A percentile compares a stretch with the other conserved stretches of the same genome.
phyloP scores from a whole-genome alignment of 2,113 vertebrate genomes.

The Vimba vimba region DNA sequence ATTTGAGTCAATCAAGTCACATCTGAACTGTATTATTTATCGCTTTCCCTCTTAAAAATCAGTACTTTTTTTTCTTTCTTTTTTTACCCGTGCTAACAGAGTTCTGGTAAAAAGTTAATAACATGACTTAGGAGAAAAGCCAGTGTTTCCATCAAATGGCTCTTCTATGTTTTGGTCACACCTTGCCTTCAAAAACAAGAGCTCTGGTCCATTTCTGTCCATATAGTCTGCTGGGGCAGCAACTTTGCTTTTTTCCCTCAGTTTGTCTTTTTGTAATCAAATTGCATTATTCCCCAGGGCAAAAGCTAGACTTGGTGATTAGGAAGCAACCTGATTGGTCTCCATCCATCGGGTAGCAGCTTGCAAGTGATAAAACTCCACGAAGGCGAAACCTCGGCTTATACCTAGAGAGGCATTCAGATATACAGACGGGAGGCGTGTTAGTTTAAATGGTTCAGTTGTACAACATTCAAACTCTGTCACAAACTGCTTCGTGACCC shows the following conservation, averaged over 20 bases:
- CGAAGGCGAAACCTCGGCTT: conserved; percentile 99
- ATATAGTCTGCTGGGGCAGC: conserved; percentile 51
- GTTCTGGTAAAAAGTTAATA: neutral
- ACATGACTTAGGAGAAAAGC: conserved; percentile 13
- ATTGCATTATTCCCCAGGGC: conserved; percentile 77
- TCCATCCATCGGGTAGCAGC: conserved; percentile 99
- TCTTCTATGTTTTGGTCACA: conserved; percentile 47
- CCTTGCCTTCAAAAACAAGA: conserved; percentile 56
- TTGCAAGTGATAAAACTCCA: conserved; percentile 99
- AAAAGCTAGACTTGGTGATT: conserved; percentile 98
- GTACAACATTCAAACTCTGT: conserved; percentile 97
- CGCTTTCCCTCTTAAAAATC: neutral
- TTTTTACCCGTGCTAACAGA: neutral
- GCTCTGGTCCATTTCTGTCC: conserved; percentile 46
- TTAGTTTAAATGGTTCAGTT: conserved; percentile 98
- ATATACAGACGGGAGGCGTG: conserved; percentile 99
- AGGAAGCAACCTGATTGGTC: conserved; percentile 99
- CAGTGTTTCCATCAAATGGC: conserved; percentile 45
- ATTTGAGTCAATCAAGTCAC: conserved; percentile 10
- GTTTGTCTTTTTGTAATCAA: conserved; percentile 70
- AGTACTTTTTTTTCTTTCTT: neutral
- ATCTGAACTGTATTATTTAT: neutral
- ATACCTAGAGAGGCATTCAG: conserved; percentile 99
- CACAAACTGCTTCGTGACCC: conserved; percentile 95
- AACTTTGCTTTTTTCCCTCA: conserved; percentile 37